Base-by-base conservation (phyloP, 2,888 invertebrate genomes). In the Embidobia sp. region DNA sequence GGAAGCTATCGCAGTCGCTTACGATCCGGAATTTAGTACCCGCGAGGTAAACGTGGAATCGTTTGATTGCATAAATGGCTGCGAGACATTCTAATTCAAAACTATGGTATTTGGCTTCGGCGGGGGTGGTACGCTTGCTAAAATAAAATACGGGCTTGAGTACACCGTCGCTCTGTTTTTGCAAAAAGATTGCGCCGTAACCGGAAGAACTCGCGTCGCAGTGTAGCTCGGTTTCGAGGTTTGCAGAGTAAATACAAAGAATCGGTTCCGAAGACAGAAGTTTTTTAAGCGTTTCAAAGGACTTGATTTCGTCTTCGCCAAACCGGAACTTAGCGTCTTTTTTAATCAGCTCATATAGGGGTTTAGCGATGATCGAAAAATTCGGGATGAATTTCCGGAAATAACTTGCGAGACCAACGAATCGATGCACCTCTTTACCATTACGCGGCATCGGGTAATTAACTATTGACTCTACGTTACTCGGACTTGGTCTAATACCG, bases 171-270 rank as follows among this genome's bases (percentile, higher is more conserved):
- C 3, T 26, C 40, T 86, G 82, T 69, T 72, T 81, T 63, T 86
- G 88, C 55, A 87, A 11, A 6, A 86, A 66, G 10, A 87, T 84
- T 0, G 82, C 81, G 0, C 84, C 85, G 63, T 77, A 85, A 0
- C 85, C 87, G 2, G 77, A 29, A 3, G 79, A 27, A 61, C 84
- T 84, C 1, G 85, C 87, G 77, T 87, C 86, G 31, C 83, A 85
- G 59, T 87, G 86, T 18, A 85, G 63, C 64, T 87, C 83, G 4
- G 85, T 87, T 49, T 84, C 80, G 7, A 74, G 15, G 0, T 2
- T 15, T 3, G 40, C 8, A 8, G 18, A 40, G 16, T 18, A 40
- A 16, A 18, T 18, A n/a, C 16, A 35, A 7, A 0, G 77, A 69
- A 85, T 67, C n/a, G 84, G 85, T 59, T 77, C 13, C 3, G 42